Base-by-base conservation (phyloP, 2,113 vertebrate species). In the Phocoena phocoena region DNA sequence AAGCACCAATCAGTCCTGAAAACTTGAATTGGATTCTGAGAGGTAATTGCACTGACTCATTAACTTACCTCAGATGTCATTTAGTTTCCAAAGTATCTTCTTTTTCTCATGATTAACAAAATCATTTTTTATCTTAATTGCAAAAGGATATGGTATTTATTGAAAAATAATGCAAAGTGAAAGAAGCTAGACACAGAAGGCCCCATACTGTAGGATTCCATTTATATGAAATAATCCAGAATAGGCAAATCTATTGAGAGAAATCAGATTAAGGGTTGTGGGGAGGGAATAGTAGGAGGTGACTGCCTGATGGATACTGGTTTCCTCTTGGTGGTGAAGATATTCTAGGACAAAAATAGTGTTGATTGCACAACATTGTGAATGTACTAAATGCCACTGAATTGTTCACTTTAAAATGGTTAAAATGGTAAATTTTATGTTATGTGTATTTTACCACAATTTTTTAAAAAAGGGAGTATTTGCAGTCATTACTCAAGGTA, bases 21-120 rank as follows among this genome's bases (percentile, higher is more conserved):
- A 91, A 88, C 88, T 81, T 98, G 82, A 97, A 97, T 73, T 92
- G 71, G 63, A 25, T 80, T 92, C 25, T 93, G 79, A 89, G 92
- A 93, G 91, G 31, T 93, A 97, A 74, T 97, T 97, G 84, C 21
- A 94, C 82, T 89, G 93, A 55, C 62, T 95, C 71, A 85, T 79
- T 95, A 41, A 26, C 18, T 91, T 84, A 81, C 87, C 44, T 74
- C 60, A 87, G 63, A 41, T 83, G 73, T 94, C 50, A 25, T 50
- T 86, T 65, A 90, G n/a, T 74, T 97, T 96, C 88, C 41, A 73
- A 18, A 63, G 41, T 73, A 28, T 85, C 83, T 95, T 97, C 26
- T 26, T 33, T 92, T 98, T 85, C 83, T 50, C 31, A 92, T 90
- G 41, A 85, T 68, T 90, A 95, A 73, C 26, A 85, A 91, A 62